These are phyloP conservation scores for Manacus vitellinus DNA, from an alignment of 2,113 vertebrate species.

Conservation along the genomic window DNA sequence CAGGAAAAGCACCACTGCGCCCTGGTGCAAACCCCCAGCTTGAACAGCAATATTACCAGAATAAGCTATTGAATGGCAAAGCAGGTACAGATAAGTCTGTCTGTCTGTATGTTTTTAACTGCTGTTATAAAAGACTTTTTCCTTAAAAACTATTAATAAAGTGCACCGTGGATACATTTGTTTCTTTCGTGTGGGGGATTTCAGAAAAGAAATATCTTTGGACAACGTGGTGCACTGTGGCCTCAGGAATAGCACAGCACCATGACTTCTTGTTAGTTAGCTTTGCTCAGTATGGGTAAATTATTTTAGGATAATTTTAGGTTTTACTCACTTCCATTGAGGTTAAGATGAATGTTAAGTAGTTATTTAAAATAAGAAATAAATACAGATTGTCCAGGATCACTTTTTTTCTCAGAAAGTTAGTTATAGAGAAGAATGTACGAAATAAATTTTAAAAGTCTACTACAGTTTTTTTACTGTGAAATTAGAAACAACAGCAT, in stretches of 20 bases:
- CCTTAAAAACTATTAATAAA: background rate
- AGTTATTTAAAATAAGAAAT: background rate
- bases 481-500: background rate
- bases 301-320: background rate
- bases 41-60: slow-evolving; percentile 92
- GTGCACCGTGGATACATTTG: background rate
- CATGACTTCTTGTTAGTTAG: background rate
- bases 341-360: background rate
- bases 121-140: background rate
- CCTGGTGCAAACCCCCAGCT: slow-evolving; percentile 87
- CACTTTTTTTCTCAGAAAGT: background rate
- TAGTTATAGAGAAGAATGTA: background rate
- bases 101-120: background rate
- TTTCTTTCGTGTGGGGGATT: background rate
- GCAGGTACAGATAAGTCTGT: slow-evolving; percentile 77
- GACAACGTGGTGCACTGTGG: background rate
- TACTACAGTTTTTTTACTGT: background rate
- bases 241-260: background rate
- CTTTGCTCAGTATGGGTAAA: background rate
- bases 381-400: background rate
- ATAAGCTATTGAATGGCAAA: slow-evolving; percentile 79
- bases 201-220: background rate
- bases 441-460: background rate
- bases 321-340: background rate
- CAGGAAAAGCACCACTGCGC: slow-evolving; percentile 78